Conservation (phyloP, 2,797 vertebrate species). For the Eulemur coronatus region DNA sequence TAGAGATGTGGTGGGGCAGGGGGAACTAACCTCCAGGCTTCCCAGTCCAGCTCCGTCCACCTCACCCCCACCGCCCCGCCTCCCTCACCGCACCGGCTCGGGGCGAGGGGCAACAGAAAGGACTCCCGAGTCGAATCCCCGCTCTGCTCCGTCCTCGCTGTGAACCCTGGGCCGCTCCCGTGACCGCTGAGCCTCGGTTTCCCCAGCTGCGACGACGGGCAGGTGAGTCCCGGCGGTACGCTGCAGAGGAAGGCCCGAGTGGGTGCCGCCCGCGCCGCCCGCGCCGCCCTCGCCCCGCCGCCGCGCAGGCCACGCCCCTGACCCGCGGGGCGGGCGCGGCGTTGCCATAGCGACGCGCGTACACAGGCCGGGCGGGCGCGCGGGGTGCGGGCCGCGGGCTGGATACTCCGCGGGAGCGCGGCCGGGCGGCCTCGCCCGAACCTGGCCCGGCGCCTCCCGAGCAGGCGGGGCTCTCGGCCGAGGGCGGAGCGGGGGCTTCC, state of each 20-base stretch:
- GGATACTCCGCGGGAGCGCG: constrained; percentile 47
- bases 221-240: accelerated
- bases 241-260: accelerated
- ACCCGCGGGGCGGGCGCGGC: accelerated
- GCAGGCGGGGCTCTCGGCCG: background rate
- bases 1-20: too few species aligned
- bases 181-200: background rate
- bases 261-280: accelerated
- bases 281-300: background rate
- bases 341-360: constrained; percentile 64
- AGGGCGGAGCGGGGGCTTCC: background rate
- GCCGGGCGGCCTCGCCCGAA: constrained; percentile 48
- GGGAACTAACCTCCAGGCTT: background rate
- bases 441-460: constrained; percentile 28
- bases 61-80: background rate
- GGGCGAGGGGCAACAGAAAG: background rate
- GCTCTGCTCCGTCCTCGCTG: background rate
- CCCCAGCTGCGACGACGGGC: background rate
- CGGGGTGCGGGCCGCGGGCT: background rate
- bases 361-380: constrained; percentile 58
- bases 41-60: background rate
- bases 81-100: too few species aligned
- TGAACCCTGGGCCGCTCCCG: background rate
- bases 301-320: constrained; percentile 43
- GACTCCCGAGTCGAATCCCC: background rate